Base-by-base conservation (phyloP, 2,888 invertebrate genomes). In the Malacosoma neustria region DNA sequence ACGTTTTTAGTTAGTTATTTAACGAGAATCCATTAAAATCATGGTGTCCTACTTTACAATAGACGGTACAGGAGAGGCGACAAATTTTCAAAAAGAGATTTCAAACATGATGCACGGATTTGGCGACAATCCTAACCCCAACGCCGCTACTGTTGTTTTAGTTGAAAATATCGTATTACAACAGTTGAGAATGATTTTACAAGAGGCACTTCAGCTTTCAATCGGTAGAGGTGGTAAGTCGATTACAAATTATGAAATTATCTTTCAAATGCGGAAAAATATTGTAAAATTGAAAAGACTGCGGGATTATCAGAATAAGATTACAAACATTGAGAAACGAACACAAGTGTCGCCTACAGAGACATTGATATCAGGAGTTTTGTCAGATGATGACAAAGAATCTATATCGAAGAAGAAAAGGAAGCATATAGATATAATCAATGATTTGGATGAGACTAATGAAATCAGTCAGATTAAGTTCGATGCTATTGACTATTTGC, bases 81-180 rank as follows among this genome's bases (percentile, higher is more conserved):
- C 69, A 0, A 86, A 87, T 38, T 89, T 87, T 52, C 87, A 87
- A 61, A 84, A 88, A 72, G 94, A 95, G 77, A 94, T 95, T 49
- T 91, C 93, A 0, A 89, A 90, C 54, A 95, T 96, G 90, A 94
- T 96, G 96, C 93, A 95, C 54, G 96, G 96, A n/a, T 95, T 96
- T 62, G 97, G 97, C 0, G 97, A 97, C 61, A 92, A 93, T 57
- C 90, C 92, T 12, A 91, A 91, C 43, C 96, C 97, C 0, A 88
- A 93, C 31, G 87, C 90, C 0, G 94, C 94, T 32, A 93, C 96
- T 1, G 96, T 96, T 0, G 89, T 91, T 38, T 75, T 97, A 34
- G 91, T 97, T 0, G 96, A 97, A 75, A 92, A 90, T 45, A 92
- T 97, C 38, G 91, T 96, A 0, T 87, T 93, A 36, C 92, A 93